phyloP scores from a whole-genome alignment of 2,797 vertebrate genomes.

The Premnoplex brunnescens region DNA sequence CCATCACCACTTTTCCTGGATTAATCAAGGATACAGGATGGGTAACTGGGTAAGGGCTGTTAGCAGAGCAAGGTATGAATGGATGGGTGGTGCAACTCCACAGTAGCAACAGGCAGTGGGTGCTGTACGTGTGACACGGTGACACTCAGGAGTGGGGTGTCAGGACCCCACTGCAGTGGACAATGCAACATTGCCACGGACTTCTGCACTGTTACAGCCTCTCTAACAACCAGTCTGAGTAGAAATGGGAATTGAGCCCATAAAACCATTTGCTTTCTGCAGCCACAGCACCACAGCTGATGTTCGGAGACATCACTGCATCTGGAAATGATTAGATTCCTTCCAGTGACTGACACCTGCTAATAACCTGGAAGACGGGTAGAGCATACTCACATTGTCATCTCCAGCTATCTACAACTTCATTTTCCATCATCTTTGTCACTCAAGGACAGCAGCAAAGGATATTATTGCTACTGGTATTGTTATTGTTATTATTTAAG shows the following conservation, averaged over 20 bases:
- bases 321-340: slow-evolving; percentile 63
- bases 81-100: fast-evolving
- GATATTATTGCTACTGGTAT: slow-evolving; percentile 65
- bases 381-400: slow-evolving; percentile 53
- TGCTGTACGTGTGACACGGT: fast-evolving
- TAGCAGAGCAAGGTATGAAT: background rate
- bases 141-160: background rate
- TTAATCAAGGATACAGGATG: background rate
- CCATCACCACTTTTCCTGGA: background rate
- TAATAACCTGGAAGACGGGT: slow-evolving; percentile 68
- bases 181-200: fast-evolving
- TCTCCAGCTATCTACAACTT: slow-evolving; percentile 70
- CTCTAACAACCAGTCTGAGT: background rate
- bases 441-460: slow-evolving; percentile 70
- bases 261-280: background rate
- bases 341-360: slow-evolving; percentile 71
- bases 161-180: fast-evolving
- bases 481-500: slow-evolving; percentile 67
- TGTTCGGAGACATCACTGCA: background rate
- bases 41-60: fast-evolving
- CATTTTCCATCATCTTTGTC: slow-evolving; percentile 75
- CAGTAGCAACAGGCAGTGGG: fast-evolving
- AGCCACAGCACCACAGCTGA: background rate
- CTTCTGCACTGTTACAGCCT: background rate
- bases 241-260: background rate